Percentiles rank a stretch among this genome's conserved stretches.
These are phyloP conservation scores for Invenusta paracnida DNA, from an alignment of 2,888 invertebrate species.

Conservation along the genomic window DNA sequence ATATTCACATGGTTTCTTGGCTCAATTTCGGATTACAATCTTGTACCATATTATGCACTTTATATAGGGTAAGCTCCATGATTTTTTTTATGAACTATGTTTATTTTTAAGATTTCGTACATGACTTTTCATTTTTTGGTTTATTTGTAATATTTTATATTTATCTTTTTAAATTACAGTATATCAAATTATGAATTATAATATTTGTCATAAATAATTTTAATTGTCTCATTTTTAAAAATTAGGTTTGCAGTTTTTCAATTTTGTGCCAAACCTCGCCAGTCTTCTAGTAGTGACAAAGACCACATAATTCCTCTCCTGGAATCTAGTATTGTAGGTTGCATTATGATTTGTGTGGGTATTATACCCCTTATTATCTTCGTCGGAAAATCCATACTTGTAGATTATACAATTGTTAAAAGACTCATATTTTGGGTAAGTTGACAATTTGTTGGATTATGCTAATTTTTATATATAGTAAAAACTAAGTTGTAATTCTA, in stretches of 20 bases:
- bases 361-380: neutral
- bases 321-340: neutral
- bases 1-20: neutral
- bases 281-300: neutral
- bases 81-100: neutral
- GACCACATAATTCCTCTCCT: neutral
- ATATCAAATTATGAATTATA: too few relatives aligned
- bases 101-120: too few relatives aligned
- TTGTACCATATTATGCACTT: neutral
- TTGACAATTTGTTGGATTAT: too few relatives aligned
- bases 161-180: neutral
- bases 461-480: too few relatives aligned
- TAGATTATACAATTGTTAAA: neutral
- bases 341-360: neutral
- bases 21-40: neutral
- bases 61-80: neutral
- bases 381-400: neutral
- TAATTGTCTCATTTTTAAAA: neutral
- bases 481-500: too few relatives aligned
- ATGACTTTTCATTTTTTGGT: too few relatives aligned
- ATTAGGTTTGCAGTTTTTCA: neutral
- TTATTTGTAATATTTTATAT: neutral
- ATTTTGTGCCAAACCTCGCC: neutral
- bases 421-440: neutral
- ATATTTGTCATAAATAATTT: too few relatives aligned